These are phyloP conservation scores for Ophioninae sp. DNA, from an alignment of 2,888 invertebrate genomes.

Conservation along the genomic window DNA sequence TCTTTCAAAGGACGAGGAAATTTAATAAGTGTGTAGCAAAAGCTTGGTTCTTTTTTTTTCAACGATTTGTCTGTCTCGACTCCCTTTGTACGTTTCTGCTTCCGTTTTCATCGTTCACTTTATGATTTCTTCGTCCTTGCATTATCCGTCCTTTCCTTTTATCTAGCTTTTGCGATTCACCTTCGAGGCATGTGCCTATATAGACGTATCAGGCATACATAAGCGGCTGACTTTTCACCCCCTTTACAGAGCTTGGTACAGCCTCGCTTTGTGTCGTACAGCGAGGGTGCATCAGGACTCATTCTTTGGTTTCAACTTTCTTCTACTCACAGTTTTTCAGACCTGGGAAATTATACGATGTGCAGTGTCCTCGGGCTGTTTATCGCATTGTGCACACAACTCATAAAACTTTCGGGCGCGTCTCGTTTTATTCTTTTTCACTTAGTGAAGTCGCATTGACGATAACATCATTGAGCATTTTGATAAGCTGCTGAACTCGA, in stretches of 20 bases:
- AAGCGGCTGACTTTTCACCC: slow-evolving; percentile 45
- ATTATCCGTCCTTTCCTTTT: slow-evolving; percentile 30
- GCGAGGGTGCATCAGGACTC: slow-evolving; percentile 19
- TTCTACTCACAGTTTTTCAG: slow-evolving; percentile 9
- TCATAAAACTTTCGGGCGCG: slow-evolving; percentile 61
- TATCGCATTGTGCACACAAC: slow-evolving; percentile 61
- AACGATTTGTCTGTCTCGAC: slow-evolving; percentile 43
- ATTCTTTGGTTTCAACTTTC: slow-evolving; percentile 42
- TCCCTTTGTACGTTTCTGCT: slow-evolving; percentile 40
- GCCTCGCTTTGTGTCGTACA: slow-evolving; percentile 43
- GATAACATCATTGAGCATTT: slow-evolving; percentile 58
- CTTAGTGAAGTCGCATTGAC: slow-evolving; percentile 16
- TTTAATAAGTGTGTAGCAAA: slow-evolving; percentile 61
- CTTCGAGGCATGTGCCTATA: neutral
- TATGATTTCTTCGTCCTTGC: slow-evolving; percentile 21
- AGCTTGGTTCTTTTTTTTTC: slow-evolving; percentile 48
- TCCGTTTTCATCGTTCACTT: slow-evolving; percentile 9
- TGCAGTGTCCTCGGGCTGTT: slow-evolving; percentile 58
- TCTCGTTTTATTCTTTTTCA: slow-evolving; percentile 32
- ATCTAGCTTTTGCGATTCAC: slow-evolving; percentile 24
- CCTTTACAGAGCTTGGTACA: slow-evolving; percentile 8
- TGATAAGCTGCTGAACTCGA: slow-evolving; percentile 20
- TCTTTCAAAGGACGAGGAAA: slow-evolving; percentile 50
- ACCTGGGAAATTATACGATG: slow-evolving; percentile 64
- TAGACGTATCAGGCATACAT: slow-evolving; percentile 6